Conservation (phyloP, 2,888 invertebrate species). For the Tachina fera region DNA sequence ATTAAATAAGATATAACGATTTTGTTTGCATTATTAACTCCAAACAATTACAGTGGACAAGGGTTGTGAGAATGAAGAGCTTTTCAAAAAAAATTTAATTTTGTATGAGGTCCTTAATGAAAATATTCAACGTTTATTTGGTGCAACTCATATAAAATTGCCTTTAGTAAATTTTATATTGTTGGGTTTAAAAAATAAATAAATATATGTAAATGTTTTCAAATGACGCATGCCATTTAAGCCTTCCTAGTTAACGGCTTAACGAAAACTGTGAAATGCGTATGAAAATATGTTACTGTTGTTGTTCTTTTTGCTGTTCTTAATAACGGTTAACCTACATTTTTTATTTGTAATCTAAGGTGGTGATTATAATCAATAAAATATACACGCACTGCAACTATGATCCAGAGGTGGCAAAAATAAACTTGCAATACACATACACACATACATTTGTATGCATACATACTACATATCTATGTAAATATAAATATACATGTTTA, state of each 20-base stretch:
- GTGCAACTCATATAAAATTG: no score
- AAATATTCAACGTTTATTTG: no score
- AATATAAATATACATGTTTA: no score
- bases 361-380: constrained; percentile 63
- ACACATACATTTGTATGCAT: no score
- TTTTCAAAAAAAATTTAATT: no score
- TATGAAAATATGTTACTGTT: constrained; percentile 1
- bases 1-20: no score
- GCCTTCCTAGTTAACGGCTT: constrained; percentile 30
- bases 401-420: constrained; percentile 51
- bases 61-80: no score
- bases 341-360: constrained; percentile 54
- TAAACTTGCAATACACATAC: not conserved
- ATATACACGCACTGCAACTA: constrained; percentile 60
- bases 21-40: no score
- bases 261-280: constrained; percentile 12
- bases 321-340: constrained; percentile 72
- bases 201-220: constrained; percentile 10
- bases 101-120: no score
- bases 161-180: constrained; percentile 21
- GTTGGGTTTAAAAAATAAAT: constrained; percentile 6
- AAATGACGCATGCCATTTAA: constrained; percentile 54
- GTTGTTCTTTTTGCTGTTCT: constrained; percentile 44
- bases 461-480: no score
- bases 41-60: no score